Evolutionary conservation across 2,113 vertebrate genomes (phyloP), one percentile per base, ranked within the genome.

Genomic region (Ictalurus punctatus): DNA sequence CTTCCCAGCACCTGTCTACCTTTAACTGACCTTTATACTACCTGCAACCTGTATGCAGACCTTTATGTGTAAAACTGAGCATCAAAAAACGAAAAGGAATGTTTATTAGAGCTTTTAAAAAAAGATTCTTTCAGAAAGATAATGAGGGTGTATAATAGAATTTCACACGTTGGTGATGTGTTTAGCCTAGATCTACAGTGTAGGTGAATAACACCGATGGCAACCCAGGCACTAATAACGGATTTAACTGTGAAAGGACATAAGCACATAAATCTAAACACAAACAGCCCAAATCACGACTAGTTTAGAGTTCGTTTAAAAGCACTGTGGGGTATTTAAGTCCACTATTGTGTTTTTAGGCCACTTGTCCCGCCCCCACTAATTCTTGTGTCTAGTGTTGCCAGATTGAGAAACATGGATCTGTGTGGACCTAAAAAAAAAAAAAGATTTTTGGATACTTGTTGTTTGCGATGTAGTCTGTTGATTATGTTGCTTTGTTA

Each of bases 331-430:
- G 89, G 30, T 74, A 80, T 79, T 87, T 74, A 69, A 87, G 78
- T 79, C 65, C 71, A 61, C 84, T 87, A 58, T 88, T 86, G 84
- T 87, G 54, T 89, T 80, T 80, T 40, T 81, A 23, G 23, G 27
- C 30, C 21, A 23, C 81, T 88, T 48, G 54, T 81, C 76, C 88
- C 86, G 83, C 90, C 90, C 40, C 61, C 84, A 81, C 27, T 78
- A 67, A 61, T 78, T 80, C 83, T 67, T 76, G 63, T 58, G 78
- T 6, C 54, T 0, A 27, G 6, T n/a, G 85, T 86, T 86, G 85
- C 85, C 85, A 86, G 85, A 61, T 58, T 37, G 52, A 30, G 6
- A 37, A 1, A 19, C 8, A 44, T 59, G 1, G 4, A 21, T 40
- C 21, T 3, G 27, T 21, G n/a, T 34, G 0, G 48, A 14, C 0